Base-by-base conservation (phyloP, 2,888 invertebrate species). In the Caenorhabditis sp. region DNA sequence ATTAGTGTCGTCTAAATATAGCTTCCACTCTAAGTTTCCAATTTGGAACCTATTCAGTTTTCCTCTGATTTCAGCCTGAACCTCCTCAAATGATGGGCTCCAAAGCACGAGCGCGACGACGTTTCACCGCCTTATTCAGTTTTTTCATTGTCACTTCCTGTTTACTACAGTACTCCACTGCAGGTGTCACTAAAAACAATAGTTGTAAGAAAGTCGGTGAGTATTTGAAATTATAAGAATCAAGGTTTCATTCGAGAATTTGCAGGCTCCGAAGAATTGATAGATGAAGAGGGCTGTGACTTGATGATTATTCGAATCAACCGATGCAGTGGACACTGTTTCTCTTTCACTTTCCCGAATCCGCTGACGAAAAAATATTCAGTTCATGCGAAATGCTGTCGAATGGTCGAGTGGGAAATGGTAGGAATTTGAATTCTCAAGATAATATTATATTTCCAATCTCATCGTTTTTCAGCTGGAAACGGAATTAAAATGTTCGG, bases 271-370 rank as follows among this genome's bases (percentile, higher is more conserved):
- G 86, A 87, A 76, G 85, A 87, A 68, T 41, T 90, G n/a, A 89
- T 90, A 58, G 90, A 90, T 77, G 89, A 89, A 58, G 84, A 85
- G 44, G 89, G 88, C 22, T 90, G 90, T 58, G 90, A 90, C 58
- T 82, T 90, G 63, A 84, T 90, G 66, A 89, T 88, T 19, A 87
- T 90, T 38, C 84, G 85, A 66, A 89, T 90, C 51, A 90, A 90
- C 68, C 77, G 87, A 68, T 90, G 90, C 80, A 84, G 84, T 70
- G 90, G 90, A 19, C 87, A 86, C 63, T 90, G 90, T 73, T 74
- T 85, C 35, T 89, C 89, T 22, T 81, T 90, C 51, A 88, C 90
- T 10, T 90, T 87, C 64, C 86, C 88, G 12, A 87, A 89, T 61
- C 89, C 88, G 19, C 51, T 87, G 10, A 87, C 85, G 8, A 82